Evolutionary conservation across 2,888 invertebrate species (phyloP).

Genomic region (Drosophila helvetica): DNA sequence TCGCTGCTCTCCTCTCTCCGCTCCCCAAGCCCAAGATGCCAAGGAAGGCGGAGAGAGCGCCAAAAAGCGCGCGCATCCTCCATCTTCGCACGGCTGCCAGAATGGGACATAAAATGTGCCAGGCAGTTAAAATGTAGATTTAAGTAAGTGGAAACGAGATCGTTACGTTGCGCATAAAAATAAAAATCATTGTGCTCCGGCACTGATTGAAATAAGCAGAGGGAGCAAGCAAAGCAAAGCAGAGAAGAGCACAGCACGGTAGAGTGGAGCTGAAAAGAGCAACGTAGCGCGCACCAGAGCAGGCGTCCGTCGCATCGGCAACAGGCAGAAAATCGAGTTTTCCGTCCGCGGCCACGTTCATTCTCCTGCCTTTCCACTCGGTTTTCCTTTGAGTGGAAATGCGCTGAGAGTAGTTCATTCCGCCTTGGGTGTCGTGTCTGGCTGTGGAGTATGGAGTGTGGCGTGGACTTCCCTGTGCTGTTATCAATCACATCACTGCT

Average conservation of each 20-base stretch:
- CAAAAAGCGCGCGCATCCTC: slow-evolving; percentile 65
- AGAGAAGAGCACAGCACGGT: neutral
- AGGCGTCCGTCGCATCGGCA: slow-evolving; percentile 32
- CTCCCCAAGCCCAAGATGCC: neutral
- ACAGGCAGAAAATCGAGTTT: slow-evolving; percentile 35
- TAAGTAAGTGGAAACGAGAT: slow-evolving; percentile 85
- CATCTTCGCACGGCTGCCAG: slow-evolving; percentile 73
- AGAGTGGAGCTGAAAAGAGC: neutral
- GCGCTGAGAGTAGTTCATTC: slow-evolving; percentile 41
- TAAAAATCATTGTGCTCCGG: slow-evolving; percentile 83
- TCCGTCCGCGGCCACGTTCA: slow-evolving; percentile 55
- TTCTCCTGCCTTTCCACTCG: slow-evolving; percentile 61
- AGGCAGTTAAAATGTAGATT: slow-evolving; percentile 84
- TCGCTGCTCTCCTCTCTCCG: slow-evolving; percentile 12
- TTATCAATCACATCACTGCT: slow-evolving; percentile 62
- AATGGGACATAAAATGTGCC: slow-evolving; percentile 84
- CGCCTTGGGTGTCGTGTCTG: neutral
- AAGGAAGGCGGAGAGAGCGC: slow-evolving; percentile 13
- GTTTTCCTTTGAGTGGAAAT: slow-evolving; percentile 69
- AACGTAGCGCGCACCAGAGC: slow-evolving; percentile 4
- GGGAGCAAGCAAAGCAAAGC: slow-evolving; percentile 40
- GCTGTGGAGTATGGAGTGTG: slow-evolving; percentile 3
- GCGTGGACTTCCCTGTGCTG: slow-evolving; percentile 20
- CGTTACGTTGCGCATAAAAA: slow-evolving; percentile 84
- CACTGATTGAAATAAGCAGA: slow-evolving; percentile 83